Conservation (phyloP, 2,888 invertebrate genomes). For the Nebria salina region DNA sequence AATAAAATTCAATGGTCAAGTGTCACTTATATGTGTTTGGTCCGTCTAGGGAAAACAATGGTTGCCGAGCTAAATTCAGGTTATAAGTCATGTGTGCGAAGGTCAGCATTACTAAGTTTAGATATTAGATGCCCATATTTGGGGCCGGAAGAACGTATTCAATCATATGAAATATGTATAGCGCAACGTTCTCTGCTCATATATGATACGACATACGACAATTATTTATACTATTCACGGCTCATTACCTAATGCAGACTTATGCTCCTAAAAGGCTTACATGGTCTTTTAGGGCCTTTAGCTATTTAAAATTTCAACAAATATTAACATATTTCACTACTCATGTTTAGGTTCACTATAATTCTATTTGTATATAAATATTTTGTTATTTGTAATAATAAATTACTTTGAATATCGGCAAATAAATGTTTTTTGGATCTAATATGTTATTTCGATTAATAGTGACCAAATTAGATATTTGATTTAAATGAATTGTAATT, state of each 20-base stretch:
- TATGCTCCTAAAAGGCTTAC: too few species aligned
- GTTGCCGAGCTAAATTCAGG: background rate
- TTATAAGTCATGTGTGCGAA: background rate
- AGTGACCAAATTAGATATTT: too few species aligned
- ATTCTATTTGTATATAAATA: too few species aligned
- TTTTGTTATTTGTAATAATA: too few species aligned
- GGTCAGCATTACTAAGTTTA: background rate
- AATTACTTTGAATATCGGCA: too few species aligned
- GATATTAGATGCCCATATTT: background rate
- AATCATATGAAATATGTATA: background rate
- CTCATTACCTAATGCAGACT: background rate
- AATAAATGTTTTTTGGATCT: too few species aligned
- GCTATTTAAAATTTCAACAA: too few species aligned
- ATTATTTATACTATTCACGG: background rate
- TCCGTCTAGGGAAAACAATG: background rate
- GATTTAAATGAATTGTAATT: too few species aligned
- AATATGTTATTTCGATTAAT: too few species aligned
- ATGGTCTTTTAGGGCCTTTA: too few species aligned
- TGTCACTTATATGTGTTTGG: background rate
- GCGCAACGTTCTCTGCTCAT: background rate
- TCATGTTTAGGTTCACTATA: too few species aligned
- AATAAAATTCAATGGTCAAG: background rate
- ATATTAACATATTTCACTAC: too few species aligned
- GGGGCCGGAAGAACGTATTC: background rate
- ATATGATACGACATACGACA: background rate